A percentile compares a stretch with the other conserved stretches of the same genome.
These are phyloP conservation scores for Listronotus oregonensis DNA, from an alignment of 1,140 invertebrate genomes.

Conservation along the genomic window DNA sequence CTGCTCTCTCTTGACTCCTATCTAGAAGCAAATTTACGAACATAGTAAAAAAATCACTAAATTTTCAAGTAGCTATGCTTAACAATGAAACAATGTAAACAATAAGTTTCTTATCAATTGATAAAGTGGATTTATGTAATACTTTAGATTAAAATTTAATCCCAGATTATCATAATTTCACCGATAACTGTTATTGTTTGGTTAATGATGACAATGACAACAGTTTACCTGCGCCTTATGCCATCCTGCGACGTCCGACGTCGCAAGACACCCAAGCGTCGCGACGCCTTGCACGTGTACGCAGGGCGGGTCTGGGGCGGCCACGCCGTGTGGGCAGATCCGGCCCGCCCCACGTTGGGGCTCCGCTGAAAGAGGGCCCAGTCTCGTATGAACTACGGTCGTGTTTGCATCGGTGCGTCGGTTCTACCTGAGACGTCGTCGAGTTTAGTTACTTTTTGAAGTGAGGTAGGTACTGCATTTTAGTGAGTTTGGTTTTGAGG, in stretches of 20 bases:
- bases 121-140: too few relatives aligned
- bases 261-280: slow-evolving; percentile 14
- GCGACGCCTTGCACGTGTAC: slow-evolving; percentile 21
- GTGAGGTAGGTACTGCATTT: neutral
- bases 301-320: neutral
- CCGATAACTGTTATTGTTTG: neutral
- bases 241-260: slow-evolving; percentile 3
- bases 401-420: slow-evolving; percentile 8
- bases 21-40: too few relatives aligned
- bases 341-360: slow-evolving; percentile 19
- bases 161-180: too few relatives aligned
- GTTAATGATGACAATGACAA: neutral
- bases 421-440: slow-evolving; percentile 3
- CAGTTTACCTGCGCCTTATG: neutral
- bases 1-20: too few relatives aligned
- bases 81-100: too few relatives aligned
- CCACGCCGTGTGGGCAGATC: slow-evolving; percentile 24
- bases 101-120: too few relatives aligned
- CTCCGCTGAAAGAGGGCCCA: slow-evolving; percentile 6
- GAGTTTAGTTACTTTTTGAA: slow-evolving; percentile 14
- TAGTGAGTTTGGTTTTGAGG: slow-evolving; percentile 2
- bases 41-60: too few relatives aligned
- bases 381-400: slow-evolving; percentile 19
- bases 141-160: too few relatives aligned
- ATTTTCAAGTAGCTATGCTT: too few relatives aligned